Base-by-base conservation (phyloP, 1,140 invertebrate species). In the Drosophila equinoxialis region DNA sequence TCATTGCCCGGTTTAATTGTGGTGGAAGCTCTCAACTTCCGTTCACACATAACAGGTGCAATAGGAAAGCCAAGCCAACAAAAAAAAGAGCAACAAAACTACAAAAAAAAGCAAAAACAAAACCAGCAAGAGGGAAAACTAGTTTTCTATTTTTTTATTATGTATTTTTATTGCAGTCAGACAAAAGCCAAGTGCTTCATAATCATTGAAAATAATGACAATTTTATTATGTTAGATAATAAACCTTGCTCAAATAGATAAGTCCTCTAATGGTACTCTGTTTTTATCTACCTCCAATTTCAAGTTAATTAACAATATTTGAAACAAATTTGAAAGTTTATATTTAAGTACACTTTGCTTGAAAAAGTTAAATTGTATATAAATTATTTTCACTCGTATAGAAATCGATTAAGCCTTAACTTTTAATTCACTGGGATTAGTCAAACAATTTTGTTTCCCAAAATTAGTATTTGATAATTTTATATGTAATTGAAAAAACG, bases 31-130 rank as follows among this genome's bases (percentile, higher is more conserved):
- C 35, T 59, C 57, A 20, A 59, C 57, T 59, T 59, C 57, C 57
- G 57, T 59, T 59, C 57, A 59, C 57, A 59, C 57, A 59, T 39
- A 59, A 59, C 57, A 59, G 57, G 57, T 59, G 57, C 57, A 59
- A 39, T 59, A 37, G 57, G 57, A 59, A 59, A 59, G 17, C 57
- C 37, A 59, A 59, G 30, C 10, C 10, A 58, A 58, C 35, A 17
- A 26, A 13, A 20, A 13, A 20, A 11, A 17, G 2, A 13, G 30
- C 30, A 30, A 30, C 30, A 59, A 59, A 59, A 59, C 35, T 10
- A 17, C 7, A 51, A 51, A 23, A 51, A 3, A 48, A 4, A 23
- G 10, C 7, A 48, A 7, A 48, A 17, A 48, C 14, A 48, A 23
- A 4, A 30, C 30, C 30, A 30, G 30, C 30, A 30, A 23, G 20